Evolutionary conservation across 2,888 invertebrate genomes (phyloP).

Genomic region (Schrankia costaestrigalis): DNA sequence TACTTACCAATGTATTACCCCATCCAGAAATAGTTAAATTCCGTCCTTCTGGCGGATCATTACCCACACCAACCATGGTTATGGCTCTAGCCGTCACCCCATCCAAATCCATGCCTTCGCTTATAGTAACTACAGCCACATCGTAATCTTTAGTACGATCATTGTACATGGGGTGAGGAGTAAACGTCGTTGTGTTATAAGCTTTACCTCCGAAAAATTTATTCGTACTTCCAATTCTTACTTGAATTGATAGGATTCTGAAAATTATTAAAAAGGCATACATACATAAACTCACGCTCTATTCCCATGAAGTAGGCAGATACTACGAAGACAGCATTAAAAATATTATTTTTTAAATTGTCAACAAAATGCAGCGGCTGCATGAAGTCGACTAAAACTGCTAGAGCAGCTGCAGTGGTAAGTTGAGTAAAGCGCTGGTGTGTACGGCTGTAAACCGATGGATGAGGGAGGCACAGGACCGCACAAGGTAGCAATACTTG

Average conservation of each 20-base stretch:
- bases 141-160: constrained; percentile 62
- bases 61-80: constrained; percentile 30
- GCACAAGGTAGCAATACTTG: too few species aligned
- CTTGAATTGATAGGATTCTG: constrained; percentile 43
- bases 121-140: constrained; percentile 57
- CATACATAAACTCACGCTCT: background rate
- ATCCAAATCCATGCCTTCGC: constrained; percentile 48
- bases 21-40: constrained; percentile 56
- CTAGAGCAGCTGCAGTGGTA: too few species aligned
- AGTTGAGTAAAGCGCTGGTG: too few species aligned
- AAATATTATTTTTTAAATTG: too few species aligned
- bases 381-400: background rate
- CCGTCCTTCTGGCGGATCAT: constrained; percentile 38
- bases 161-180: constrained; percentile 62
- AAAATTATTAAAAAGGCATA: constrained; percentile 13
- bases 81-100: constrained; percentile 43
- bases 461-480: too few species aligned
- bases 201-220: constrained; percentile 56
- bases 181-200: constrained; percentile 49
- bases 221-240: constrained; percentile 64
- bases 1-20: constrained; percentile 61
- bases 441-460: too few species aligned
- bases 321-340: background rate
- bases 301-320: background rate
- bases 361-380: too few species aligned